Conservation (phyloP, 2,888 invertebrate species). For the Pristionchus exspectatus region DNA sequence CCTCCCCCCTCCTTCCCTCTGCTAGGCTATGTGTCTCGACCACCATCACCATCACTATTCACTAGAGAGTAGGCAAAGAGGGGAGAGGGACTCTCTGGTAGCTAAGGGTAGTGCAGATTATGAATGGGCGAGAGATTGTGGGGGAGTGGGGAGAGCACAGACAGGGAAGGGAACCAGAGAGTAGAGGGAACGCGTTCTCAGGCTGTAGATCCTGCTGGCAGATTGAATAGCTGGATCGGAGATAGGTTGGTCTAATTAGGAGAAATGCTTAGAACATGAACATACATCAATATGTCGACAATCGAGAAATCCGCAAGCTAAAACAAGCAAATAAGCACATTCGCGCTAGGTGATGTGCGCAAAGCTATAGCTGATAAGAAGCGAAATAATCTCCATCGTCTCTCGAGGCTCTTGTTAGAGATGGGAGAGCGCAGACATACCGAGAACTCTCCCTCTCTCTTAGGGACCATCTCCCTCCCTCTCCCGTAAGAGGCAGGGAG, state of each 20-base stretch:
- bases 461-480: background rate
- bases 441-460: conserved; percentile 16
- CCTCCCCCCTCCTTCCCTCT: background rate
- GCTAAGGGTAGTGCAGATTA: conserved; percentile 13
- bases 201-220: background rate
- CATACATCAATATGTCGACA: background rate
- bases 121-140: conserved; percentile 4
- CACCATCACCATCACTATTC: background rate
- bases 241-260: background rate
- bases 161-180: background rate
- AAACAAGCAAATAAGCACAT: background rate
- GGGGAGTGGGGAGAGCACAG: background rate
- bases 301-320: background rate
- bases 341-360: background rate
- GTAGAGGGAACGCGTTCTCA: background rate
- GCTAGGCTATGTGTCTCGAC: conserved; percentile 37
- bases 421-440: background rate
- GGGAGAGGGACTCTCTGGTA: conserved; percentile 3
- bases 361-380: conserved; percentile 10
- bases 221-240: background rate
- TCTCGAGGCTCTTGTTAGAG: background rate
- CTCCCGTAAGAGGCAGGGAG: conserved; percentile 7
- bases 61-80: background rate
- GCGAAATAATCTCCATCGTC: conserved; percentile 14
- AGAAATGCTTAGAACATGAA: background rate